These are phyloP conservation scores for Therioaphis trifolii DNA, from an alignment of 2,888 invertebrate species.

Conservation along the genomic window DNA sequence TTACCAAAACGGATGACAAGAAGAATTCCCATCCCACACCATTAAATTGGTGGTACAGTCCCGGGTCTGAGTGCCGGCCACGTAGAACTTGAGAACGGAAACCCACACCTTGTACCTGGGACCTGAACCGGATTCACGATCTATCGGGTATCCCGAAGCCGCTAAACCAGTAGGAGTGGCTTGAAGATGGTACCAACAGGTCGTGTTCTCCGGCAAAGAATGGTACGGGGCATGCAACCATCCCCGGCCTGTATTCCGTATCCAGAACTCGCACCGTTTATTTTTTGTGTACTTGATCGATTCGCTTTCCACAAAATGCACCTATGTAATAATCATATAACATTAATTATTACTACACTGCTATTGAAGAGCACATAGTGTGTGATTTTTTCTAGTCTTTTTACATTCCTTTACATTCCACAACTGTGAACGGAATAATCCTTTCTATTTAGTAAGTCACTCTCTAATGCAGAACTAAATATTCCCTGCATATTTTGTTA, in stretches of 20 bases:
- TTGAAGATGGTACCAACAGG: constrained; percentile 87
- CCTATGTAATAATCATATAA: constrained; percentile 71
- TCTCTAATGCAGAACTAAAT: too few species aligned
- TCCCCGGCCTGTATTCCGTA: constrained; percentile 83
- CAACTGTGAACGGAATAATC: too few species aligned
- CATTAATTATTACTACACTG: too few species aligned
- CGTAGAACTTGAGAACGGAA: constrained; percentile 86
- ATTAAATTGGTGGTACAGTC: constrained; percentile 86
- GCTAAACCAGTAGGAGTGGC: constrained; percentile 66
- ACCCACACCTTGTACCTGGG: constrained; percentile 84
- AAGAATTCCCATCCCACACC: constrained; percentile 82
- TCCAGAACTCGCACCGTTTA: constrained; percentile 89
- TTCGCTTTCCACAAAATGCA: constrained; percentile 85
- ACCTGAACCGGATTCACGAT: constrained; percentile 63
- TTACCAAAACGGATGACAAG: constrained; percentile 64
- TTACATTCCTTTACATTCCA: too few species aligned
- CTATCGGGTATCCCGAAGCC: constrained; percentile 64
- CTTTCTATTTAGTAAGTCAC: too few species aligned
- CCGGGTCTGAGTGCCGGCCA: constrained; percentile 75
- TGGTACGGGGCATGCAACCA: constrained; percentile 85
- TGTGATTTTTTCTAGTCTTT: too few species aligned
- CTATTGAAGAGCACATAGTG: too few species aligned
- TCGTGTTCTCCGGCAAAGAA: constrained; percentile 87
- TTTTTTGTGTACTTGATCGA: constrained; percentile 86
- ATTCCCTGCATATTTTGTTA: too few species aligned